Evolutionary conservation across 2,113 vertebrate species (phyloP).

Genomic region (Periophthalmus modestus): DNA sequence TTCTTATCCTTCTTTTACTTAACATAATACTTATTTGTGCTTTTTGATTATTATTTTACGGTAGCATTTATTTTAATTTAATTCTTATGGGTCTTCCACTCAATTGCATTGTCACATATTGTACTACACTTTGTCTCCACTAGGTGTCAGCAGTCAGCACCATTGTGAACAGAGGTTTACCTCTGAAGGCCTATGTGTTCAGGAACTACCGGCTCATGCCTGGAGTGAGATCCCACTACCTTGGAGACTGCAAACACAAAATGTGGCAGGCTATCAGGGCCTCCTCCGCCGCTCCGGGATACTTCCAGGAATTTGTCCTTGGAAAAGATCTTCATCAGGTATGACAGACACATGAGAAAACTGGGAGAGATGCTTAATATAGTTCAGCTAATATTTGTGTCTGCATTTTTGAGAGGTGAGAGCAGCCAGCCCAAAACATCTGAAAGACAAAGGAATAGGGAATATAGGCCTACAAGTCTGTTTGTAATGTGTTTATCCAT

Average conservation of each 20-base stretch:
- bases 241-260: slow-evolving; percentile 92
- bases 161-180: slow-evolving; percentile 90
- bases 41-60: no score
- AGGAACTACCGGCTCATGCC: slow-evolving; percentile 94
- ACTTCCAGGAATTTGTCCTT: slow-evolving; percentile 92
- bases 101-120: neutral
- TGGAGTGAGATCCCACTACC: slow-evolving; percentile 90
- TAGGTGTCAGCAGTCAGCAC: slow-evolving; percentile 96
- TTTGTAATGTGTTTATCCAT: neutral
- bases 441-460: neutral
- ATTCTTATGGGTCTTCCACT: no score
- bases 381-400: neutral
- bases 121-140: slow-evolving; percentile 30
- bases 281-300: slow-evolving; percentile 95
- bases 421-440: neutral
- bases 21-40: no score
- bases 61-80: no score
- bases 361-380: neutral
- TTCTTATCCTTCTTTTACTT: no score
- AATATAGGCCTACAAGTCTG: neutral
- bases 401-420: neutral
- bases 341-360: slow-evolving; percentile 21
- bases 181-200: slow-evolving; percentile 92
- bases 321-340: slow-evolving; percentile 96
- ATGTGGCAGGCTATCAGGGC: slow-evolving; percentile 96